phyloP scores from a whole-genome alignment of 2,113 vertebrate genomes.

The Gnathonemus echidnorhynchus region DNA sequence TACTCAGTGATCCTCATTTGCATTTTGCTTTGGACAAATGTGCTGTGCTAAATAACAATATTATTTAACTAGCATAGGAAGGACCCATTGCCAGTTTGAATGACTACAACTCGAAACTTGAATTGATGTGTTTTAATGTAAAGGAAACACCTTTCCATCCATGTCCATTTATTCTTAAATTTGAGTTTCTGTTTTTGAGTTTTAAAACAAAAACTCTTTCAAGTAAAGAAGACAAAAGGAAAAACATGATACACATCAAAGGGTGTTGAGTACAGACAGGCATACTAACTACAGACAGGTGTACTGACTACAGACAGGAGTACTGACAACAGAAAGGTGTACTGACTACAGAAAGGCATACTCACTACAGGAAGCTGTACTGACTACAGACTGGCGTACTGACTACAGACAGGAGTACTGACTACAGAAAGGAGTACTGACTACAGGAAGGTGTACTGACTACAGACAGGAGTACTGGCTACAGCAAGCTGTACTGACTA shows the following conservation, averaged over 20 bases:
- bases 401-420: too few species aligned
- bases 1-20: not conserved
- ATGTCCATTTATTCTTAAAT: not conserved
- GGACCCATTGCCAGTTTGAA: not conserved
- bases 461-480: not conserved
- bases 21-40: not conserved
- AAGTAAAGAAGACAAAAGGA: not conserved
- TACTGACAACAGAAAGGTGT: not conserved
- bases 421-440: not conserved
- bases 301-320: too few species aligned
- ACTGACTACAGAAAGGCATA: not conserved
- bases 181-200: not conserved
- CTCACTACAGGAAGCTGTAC: not conserved
- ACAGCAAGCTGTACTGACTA: not conserved
- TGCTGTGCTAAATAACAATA: not conserved
- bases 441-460: rapidly evolving
- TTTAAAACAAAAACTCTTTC: not conserved
- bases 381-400: not conserved
- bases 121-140: not conserved
- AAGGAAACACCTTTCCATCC: not conserved
- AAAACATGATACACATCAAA: not conserved
- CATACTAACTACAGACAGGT: not conserved
- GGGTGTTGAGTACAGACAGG: not conserved
- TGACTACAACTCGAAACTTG: not conserved
- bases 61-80: not conserved